These are phyloP conservation scores for Oriolus oriolus DNA, from an alignment of 2,113 vertebrate species.

Conservation along the genomic window DNA sequence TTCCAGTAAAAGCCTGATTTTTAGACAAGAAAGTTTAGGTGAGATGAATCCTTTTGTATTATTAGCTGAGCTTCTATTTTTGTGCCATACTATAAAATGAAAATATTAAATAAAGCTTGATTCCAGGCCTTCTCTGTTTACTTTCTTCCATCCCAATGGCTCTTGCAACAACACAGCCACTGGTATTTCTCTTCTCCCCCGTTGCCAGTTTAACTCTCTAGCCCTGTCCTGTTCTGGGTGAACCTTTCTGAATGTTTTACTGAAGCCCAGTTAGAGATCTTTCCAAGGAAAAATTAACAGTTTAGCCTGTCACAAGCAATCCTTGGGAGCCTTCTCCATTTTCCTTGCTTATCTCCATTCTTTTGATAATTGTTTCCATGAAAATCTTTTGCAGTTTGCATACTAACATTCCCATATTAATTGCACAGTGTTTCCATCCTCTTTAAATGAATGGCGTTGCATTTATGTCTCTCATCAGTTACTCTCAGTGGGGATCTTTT, in stretches of 20 bases:
- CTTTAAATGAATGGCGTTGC: background rate
- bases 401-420: background rate
- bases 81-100: background rate
- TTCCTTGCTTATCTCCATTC: background rate
- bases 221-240: background rate
- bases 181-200: background rate
- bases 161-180: background rate
- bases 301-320: background rate
- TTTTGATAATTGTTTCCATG: background rate
- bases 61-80: background rate
- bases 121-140: background rate
- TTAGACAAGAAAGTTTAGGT: background rate
- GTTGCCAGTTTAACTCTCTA: background rate
- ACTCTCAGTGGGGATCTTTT: background rate
- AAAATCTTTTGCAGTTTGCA: background rate
- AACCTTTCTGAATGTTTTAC: background rate
- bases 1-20: background rate
- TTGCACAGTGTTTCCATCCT: background rate
- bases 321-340: background rate
- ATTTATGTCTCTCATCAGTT: background rate
- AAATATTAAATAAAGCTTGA: background rate
- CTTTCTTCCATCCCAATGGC: background rate
- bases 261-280: background rate
- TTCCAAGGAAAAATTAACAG: background rate
- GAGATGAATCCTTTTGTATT: background rate